These are phyloP conservation scores for Vollenhovia emeryi DNA, from an alignment of 1,140 invertebrate genomes.

Conservation along the genomic window DNA sequence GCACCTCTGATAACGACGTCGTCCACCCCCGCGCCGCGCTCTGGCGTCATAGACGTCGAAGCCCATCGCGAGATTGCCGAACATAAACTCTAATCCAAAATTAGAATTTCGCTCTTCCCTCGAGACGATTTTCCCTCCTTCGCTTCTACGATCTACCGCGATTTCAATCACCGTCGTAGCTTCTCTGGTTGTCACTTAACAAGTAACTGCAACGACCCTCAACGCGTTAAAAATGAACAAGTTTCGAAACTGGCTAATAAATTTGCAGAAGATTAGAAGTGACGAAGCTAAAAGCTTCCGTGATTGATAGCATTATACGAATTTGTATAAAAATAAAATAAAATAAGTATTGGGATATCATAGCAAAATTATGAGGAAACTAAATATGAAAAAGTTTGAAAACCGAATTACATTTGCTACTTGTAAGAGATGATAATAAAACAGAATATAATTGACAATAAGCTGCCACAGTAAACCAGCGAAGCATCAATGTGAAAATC, in stretches of 20 bases:
- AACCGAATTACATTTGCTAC: background rate
- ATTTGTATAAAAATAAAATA: conserved; percentile 1
- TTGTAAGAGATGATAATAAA: conserved; percentile 23
- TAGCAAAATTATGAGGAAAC: background rate
- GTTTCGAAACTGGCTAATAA: background rate
- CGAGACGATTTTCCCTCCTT: background rate
- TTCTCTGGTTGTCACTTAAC: conserved; percentile 8
- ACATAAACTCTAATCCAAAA: conserved; percentile 81
- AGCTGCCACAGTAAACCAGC: background rate
- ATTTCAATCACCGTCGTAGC: conserved; percentile 22
- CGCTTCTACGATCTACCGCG: background rate
- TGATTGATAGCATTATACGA: background rate
- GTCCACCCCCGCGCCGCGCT: conserved; percentile 34
- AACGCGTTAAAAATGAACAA: conserved; percentile 5
- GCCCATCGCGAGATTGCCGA: conserved; percentile 76
- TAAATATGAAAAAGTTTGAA: background rate
- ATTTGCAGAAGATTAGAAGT: background rate
- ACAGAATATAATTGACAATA: background rate
- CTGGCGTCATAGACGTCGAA: conserved; percentile 60
- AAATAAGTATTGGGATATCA: background rate
- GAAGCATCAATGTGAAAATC: background rate
- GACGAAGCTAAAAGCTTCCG: background rate
- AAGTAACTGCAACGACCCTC: background rate
- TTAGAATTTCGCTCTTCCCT: conserved; percentile 73
- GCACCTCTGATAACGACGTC: conserved; percentile 77